Base-by-base conservation (phyloP, 2,797 vertebrate genomes). In the Eutrigla gurnardus region DNA sequence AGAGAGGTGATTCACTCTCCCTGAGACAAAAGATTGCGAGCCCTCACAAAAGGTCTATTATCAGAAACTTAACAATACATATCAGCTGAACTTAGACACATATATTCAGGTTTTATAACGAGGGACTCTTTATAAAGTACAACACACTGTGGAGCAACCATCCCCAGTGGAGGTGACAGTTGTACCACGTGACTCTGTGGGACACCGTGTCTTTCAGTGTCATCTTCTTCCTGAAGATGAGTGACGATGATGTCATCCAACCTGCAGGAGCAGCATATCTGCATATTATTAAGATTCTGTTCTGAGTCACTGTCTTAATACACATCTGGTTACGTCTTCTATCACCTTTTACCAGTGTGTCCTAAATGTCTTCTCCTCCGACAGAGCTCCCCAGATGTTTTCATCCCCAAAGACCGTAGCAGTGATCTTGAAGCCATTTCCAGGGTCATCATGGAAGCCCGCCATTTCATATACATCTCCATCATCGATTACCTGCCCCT, bases 301-400 rank as follows among this genome's bases (percentile, higher is more conserved):
- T 25, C 25, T 25, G 25, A 47, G 8, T 67, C 49, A n/a, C 36
- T 40, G 37, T 17, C 17, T 43, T 57, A 49, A 66, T 65, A 54
- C 68, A 52, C 33, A 59, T 71, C 47, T 63, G 25, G 69, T 68
- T 46, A 42, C 4, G 4, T 50, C 37, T 59, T 10, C 62, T 35
- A 59, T 12, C 5, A n/a, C 32, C 4, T 32, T 12, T 15, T 9
- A 25, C 5, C 15, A 65, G 13, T 25, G 25, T 37, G 17, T 50
- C 47, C 63, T 72, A 9, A 67, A 25, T 52, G 12, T 46, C 62
- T 69, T 35, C 58, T 80, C 11, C 49, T 83, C 13, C 65, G 40
- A 80, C 94, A 99, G 98, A 98, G 93, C 87, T 99, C 98, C 70
- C 98, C 98, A n/a, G 95, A 96, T 73, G 93, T 93, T 78, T 96